Percentiles rank a stretch among this genome's conserved stretches.
Evolutionary conservation across 1,140 invertebrate species (phyloP).

Genomic region (Philaenus spumarius): DNA sequence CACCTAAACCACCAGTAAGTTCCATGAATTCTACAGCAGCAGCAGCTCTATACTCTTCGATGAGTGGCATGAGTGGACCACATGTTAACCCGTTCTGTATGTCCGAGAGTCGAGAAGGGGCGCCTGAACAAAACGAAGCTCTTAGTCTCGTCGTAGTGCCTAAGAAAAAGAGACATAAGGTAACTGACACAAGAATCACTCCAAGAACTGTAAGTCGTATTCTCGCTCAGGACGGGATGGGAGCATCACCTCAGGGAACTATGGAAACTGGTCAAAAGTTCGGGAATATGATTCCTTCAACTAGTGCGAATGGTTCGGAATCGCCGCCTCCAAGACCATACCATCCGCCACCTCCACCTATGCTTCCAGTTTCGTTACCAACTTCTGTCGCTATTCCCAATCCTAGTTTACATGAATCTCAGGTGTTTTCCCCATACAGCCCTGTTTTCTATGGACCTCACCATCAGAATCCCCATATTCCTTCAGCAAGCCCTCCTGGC

Average conservation of each 20-base stretch:
- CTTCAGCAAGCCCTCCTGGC: constrained; percentile 31
- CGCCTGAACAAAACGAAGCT: constrained; percentile 88
- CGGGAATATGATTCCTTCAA: constrained; percentile 39
- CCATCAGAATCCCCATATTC: constrained; percentile 32
- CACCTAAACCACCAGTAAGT: constrained; percentile 63
- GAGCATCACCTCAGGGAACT: constrained; percentile 46
- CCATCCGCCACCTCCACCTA: constrained; percentile 70
- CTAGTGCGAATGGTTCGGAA: constrained; percentile 37
- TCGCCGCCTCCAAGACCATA: constrained; percentile 59
- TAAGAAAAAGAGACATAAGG: constrained; percentile 95
- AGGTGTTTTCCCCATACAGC: constrained; percentile 86
- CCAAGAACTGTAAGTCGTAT: constrained; percentile 83
- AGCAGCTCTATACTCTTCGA: constrained; percentile 46
- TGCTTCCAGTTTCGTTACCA: constrained; percentile 79
- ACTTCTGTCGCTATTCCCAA: constrained; percentile 94
- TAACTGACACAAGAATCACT: constrained; percentile 92
- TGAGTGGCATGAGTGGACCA: constrained; percentile 38
- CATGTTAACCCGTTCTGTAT: constrained; percentile 63
- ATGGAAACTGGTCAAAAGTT: constrained; percentile 32
- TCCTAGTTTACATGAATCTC: constrained; percentile 89
- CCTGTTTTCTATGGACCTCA: constrained; percentile 66
- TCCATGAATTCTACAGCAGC: constrained; percentile 55
- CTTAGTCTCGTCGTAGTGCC: constrained; percentile 88
- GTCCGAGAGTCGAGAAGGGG: constrained; percentile 52
- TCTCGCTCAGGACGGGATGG: constrained; percentile 69